Conservation (phyloP, 1,140 invertebrate species). For the Mactra quadrangularis region DNA sequence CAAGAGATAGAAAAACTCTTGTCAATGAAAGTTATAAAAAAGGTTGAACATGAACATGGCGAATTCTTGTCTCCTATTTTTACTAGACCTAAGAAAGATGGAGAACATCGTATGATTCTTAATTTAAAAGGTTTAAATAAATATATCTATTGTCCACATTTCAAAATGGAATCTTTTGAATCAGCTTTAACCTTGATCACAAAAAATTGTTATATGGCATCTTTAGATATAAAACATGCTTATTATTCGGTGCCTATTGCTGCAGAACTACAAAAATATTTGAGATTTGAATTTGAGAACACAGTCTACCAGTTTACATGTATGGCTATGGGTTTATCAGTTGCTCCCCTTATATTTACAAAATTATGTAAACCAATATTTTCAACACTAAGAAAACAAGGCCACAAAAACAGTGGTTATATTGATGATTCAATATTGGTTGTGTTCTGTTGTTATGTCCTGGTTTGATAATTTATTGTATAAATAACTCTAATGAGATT, state of each 20-base stretch:
- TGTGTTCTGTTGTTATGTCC: too few relatives aligned
- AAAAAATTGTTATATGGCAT: constrained; percentile 61
- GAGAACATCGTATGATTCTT: constrained; percentile 7
- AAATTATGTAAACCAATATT: too few relatives aligned
- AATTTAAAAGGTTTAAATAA: constrained; percentile 42
- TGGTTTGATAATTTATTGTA: too few relatives aligned
- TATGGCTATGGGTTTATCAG: constrained; percentile 57
- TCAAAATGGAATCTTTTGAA: constrained; percentile 59
- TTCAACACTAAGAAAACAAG: too few relatives aligned
- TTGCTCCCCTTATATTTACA: too few relatives aligned
- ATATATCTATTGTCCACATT: constrained; percentile 48
- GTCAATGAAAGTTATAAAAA: constrained; percentile 22
- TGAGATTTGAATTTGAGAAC: background rate
- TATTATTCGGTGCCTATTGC: constrained; percentile 36
- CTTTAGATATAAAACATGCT: constrained; percentile 5
- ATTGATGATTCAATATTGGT: too few relatives aligned
- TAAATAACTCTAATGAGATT: too few relatives aligned
- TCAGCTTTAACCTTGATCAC: constrained; percentile 37
- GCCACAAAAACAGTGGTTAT: too few relatives aligned
- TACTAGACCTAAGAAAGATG: background rate
- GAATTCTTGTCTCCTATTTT: constrained; percentile 36
- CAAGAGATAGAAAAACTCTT: constrained; percentile 8
- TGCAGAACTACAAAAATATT: constrained; percentile 2
- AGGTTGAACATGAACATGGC: background rate
- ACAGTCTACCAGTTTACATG: constrained; percentile 6